Percentiles rank a stretch among this genome's conserved stretches.
phyloP scores from a whole-genome alignment of 2,888 invertebrate genomes.

The Callosobruchus maculatus region DNA sequence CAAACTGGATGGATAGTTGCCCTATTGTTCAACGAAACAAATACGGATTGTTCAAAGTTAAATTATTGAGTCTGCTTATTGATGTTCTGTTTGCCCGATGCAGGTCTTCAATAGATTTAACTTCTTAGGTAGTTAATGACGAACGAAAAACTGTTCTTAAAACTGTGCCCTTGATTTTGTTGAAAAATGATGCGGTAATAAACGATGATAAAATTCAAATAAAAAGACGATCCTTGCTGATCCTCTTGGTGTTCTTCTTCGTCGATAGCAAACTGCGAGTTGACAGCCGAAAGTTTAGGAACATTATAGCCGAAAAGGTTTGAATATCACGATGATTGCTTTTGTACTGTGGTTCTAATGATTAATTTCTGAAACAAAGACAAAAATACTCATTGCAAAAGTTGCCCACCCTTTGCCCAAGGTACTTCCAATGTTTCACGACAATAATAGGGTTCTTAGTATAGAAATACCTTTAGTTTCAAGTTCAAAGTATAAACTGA shows the following conservation, averaged over 20 bases:
- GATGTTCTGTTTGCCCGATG: slow-evolving; percentile 42
- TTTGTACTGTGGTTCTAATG: slow-evolving; percentile 46
- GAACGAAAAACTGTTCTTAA: slow-evolving; percentile 19
- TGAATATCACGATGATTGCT: slow-evolving; percentile 38
- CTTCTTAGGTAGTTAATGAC: slow-evolving; percentile 17
- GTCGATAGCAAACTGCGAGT: slow-evolving; percentile 44
- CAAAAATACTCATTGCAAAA: neutral
- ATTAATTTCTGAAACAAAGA: slow-evolving; percentile 30
- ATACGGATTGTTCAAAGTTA: slow-evolving; percentile 24
- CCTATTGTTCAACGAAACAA: slow-evolving; percentile 27
- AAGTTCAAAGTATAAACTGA: too few relatives aligned
- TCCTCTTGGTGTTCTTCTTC: slow-evolving; percentile 32
- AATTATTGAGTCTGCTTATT: slow-evolving; percentile 37
- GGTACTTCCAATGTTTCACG: neutral
- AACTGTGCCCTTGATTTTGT: slow-evolving; percentile 29
- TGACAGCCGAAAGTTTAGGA: slow-evolving; percentile 30
- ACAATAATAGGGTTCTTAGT: too few relatives aligned
- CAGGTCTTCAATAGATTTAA: slow-evolving; percentile 38
- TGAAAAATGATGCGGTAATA: slow-evolving; percentile 13
- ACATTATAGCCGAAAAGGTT: slow-evolving; percentile 35
- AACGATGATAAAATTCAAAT: slow-evolving; percentile 17
- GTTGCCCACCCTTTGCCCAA: neutral
- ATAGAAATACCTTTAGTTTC: too few relatives aligned
- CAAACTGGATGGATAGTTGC: slow-evolving; percentile 29
- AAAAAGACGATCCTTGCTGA: slow-evolving; percentile 27